Conservation (phyloP, 2,888 invertebrate species). For the Shargacucullia verbasci region DNA sequence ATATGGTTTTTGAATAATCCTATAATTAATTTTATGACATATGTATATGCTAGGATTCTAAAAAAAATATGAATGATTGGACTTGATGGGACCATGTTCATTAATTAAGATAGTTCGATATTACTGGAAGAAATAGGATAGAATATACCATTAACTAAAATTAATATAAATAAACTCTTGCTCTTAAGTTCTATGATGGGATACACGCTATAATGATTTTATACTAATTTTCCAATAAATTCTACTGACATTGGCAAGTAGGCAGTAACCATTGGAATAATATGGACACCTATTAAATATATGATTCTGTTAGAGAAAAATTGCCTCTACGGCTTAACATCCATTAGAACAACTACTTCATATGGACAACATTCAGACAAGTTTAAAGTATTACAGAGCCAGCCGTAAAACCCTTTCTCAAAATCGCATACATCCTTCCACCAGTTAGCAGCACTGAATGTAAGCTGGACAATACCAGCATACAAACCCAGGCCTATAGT, state of each 20-base stretch:
- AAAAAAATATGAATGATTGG: too few relatives aligned
- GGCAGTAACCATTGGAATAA: background rate
- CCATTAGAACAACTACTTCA: slow-evolving; percentile 91
- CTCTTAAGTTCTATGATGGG: too few relatives aligned
- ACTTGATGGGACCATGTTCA: too few relatives aligned
- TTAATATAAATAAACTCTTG: too few relatives aligned
- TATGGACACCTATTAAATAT: slow-evolving; percentile 18
- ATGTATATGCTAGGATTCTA: slow-evolving; percentile 3
- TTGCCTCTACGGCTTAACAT: slow-evolving; percentile 79
- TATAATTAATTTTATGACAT: slow-evolving; percentile 38
- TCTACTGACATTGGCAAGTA: slow-evolving; percentile 9
- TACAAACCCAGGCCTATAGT: slow-evolving; percentile 91
- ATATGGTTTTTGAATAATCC: slow-evolving; percentile 39
- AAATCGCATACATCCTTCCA: slow-evolving; percentile 92
- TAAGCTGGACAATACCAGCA: slow-evolving; percentile 91
- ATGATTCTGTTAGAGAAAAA: slow-evolving; percentile 10
- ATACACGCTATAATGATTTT: background rate
- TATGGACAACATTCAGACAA: slow-evolving; percentile 93
- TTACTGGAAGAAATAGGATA: too few relatives aligned
- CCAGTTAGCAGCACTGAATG: slow-evolving; percentile 92
- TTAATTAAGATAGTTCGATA: too few relatives aligned
- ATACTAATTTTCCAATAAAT: background rate
- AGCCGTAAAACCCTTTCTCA: slow-evolving; percentile 94
- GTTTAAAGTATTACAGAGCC: slow-evolving; percentile 91
- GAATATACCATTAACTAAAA: too few relatives aligned